Conservation (phyloP, 2,888 invertebrate genomes). For the Zhuqinia jingwanae region DNA sequence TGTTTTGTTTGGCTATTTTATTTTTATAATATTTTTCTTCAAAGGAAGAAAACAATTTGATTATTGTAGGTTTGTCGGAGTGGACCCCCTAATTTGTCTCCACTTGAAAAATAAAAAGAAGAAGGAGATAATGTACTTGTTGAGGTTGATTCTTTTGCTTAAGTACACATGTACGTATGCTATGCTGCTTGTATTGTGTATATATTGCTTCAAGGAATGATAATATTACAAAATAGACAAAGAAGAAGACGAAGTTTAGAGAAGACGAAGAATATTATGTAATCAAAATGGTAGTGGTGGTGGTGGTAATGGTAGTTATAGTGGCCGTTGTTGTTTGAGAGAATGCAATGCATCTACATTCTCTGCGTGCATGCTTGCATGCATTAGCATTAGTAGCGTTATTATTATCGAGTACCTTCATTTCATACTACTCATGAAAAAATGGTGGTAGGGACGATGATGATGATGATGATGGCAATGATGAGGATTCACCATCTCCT, state of each 20-base stretch:
- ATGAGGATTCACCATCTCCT: conserved; percentile 23
- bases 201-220: conserved; percentile 55
- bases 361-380: no score
- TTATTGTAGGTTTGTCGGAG: conserved; percentile 73
- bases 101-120: conserved; percentile 59
- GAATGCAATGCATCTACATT: no score
- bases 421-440: no score
- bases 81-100: conserved; percentile 74
- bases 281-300: background rate
- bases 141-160: conserved; percentile 29
- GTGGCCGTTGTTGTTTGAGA: no score
- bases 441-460: background rate
- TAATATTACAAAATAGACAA: conserved; percentile 6
- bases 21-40: no score
- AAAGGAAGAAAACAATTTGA: conserved; percentile 73
- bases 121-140: conserved; percentile 53
- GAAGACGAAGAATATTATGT: background rate
- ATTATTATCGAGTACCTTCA: no score
- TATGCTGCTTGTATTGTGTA: background rate
- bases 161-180: background rate
- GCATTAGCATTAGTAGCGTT: background rate
- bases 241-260: background rate
- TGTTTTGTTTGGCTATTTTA: conserved; percentile 7
- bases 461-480: no score
- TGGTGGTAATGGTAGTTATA: background rate